Conservation (phyloP, 2,888 invertebrate genomes). For the Melanchra persicariae region DNA sequence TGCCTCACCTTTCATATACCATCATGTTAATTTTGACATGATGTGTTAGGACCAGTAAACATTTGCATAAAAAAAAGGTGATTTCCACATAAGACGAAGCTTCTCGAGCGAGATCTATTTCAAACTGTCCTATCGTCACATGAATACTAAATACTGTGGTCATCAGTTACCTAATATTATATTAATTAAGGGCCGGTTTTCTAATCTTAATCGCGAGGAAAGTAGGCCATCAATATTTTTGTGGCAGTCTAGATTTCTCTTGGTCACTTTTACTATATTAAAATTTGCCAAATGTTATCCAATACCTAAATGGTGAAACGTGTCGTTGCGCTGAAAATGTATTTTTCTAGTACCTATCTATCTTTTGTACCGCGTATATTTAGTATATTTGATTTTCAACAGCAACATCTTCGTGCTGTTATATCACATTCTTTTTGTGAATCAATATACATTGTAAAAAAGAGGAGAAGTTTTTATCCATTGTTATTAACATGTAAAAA, state of each 20-base stretch:
- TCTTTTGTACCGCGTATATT: too few species aligned
- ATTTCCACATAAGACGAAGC: constrained; percentile 10
- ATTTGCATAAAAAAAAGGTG: background rate
- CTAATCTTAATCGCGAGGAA: constrained; percentile 30
- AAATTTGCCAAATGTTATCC: too few species aligned
- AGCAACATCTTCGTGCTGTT: too few species aligned
- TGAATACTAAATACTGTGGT: constrained; percentile 66
- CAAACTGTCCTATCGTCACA: constrained; percentile 36
- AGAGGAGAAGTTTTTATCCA: too few species aligned
- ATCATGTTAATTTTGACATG: too few species aligned
- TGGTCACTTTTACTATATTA: background rate
- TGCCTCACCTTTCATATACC: background rate
- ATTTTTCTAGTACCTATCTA: too few species aligned
- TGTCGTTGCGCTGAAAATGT: too few species aligned
- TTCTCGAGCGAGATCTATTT: constrained; percentile 9
- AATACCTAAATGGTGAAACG: too few species aligned
- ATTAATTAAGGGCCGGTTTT: constrained; percentile 43
- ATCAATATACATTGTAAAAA: too few species aligned
- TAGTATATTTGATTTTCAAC: too few species aligned
- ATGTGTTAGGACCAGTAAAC: background rate
- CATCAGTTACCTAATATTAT: constrained; percentile 60
- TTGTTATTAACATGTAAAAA: too few species aligned
- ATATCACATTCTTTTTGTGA: too few species aligned
- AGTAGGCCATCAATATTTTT: constrained; percentile 29
- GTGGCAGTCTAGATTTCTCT: constrained; percentile 28